Base-by-base conservation (phyloP, 2,888 invertebrate genomes). In the Latheticus oryzae region DNA sequence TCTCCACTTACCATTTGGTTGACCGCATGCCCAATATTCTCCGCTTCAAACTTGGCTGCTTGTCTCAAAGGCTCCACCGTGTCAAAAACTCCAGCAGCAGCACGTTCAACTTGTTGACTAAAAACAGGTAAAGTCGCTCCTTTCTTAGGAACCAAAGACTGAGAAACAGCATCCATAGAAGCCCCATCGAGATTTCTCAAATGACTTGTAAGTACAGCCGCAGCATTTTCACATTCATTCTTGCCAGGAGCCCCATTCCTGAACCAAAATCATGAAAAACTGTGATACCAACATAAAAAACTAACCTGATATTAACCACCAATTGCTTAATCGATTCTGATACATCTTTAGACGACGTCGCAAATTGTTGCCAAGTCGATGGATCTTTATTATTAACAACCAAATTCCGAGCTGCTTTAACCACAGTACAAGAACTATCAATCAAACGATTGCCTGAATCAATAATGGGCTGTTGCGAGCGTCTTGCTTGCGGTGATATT, bases 211-310 rank as follows among this genome's bases (percentile, higher is more conserved):
- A 98, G 80, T 1, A 87, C 86, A 21, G 93, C 90, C 24, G 95
- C 84, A 0, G 93, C 93, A 0, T 85, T 83, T 33, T 93, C 90
- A 76, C 98, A 96, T 77, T 99, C 98, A 2, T 89, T 87, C 77
- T 97, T 97, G 0, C 98, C 98, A 0, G 98, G 98, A 0, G 97
- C 96, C 70, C 93, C 93, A 74, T 97, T 97, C 45, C 93, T 90
- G 72, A 1, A 56, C 63, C 12, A 4, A 9, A 19, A 43, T 30
- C 13, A 58, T 8, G 50, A 19, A 12, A 11, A 5, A 52, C 11
- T 35, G 7, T 30, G 21, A 35, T 12, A 8, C 7, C 51, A 0
- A 23, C 7, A 37, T 37, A 12, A 24, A 32, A 40, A 38, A 65
- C 73, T 68, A 74, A 89, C 85, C 91, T 87, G 68, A 97, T 95